These are phyloP conservation scores for Harpagoxenus sublaevis DNA, from an alignment of 2,888 invertebrate species.

Conservation along the genomic window DNA sequence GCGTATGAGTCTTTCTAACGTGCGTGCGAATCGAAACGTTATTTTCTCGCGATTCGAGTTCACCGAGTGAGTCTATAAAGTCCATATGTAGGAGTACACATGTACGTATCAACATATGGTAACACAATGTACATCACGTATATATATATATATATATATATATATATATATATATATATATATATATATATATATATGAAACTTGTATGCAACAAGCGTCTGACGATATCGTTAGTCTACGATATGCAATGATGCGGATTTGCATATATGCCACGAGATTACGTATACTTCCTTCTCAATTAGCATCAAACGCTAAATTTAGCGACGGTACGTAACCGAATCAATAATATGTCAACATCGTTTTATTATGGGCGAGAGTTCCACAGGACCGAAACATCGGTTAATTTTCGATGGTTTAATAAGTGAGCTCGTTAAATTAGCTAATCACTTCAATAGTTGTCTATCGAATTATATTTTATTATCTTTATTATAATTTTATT, in stretches of 20 bases:
- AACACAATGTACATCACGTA: neutral
- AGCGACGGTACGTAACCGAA: constrained; percentile 44
- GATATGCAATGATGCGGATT: constrained; percentile 33
- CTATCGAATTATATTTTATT: neutral
- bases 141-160: neutral
- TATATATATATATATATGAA: neutral
- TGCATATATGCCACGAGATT: constrained; percentile 50
- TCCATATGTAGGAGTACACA: neutral
- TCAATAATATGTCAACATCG: constrained; percentile 51
- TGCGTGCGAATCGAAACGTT: neutral
- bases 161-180: neutral
- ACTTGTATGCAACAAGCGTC: constrained; percentile 30
- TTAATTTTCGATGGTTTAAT: constrained; percentile 20
- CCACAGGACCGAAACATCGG: constrained; percentile 4
- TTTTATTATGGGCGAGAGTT: constrained; percentile 27
- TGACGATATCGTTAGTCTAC: constrained; percentile 42
- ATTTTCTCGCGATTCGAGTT: constrained; percentile 20
- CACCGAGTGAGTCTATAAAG: neutral
- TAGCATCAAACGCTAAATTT: constrained; percentile 47
- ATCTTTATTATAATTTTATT: neutral
- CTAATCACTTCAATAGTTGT: neutral
- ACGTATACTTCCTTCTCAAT: constrained; percentile 46
- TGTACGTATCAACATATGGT: too few species aligned
- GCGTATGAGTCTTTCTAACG: constrained; percentile 22
- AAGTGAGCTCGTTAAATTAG: constrained; percentile 14